phyloP scores from a whole-genome alignment of 2,888 invertebrate species.

The Limnephilus auricula region DNA sequence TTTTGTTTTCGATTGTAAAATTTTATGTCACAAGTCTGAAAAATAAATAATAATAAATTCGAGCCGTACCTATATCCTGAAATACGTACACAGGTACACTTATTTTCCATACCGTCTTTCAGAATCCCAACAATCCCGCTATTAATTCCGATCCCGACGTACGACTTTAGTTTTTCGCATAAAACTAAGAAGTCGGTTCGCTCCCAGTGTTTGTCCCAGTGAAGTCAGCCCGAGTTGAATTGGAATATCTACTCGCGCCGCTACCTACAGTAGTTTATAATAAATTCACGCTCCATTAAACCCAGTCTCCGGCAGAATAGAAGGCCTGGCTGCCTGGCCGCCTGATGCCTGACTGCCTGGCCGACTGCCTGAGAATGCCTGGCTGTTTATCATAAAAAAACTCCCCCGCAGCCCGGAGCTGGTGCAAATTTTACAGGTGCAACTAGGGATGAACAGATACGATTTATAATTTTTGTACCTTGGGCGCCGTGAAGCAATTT shows the following conservation, averaged over 20 bases:
- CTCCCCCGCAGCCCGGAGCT: neutral
- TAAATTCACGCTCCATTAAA: slow-evolving; percentile 42
- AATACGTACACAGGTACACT: neutral
- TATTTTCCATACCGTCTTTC: neutral
- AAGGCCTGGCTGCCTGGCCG: neutral
- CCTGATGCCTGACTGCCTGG: neutral
- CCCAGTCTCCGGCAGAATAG: slow-evolving; percentile 34
- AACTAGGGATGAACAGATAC: neutral
- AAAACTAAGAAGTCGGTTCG: neutral
- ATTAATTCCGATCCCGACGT: neutral
- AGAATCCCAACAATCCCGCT: neutral
- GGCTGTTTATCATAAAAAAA: slow-evolving; percentile 24
- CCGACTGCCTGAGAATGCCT: neutral
- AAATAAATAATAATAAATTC: neutral
- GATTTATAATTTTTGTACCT: neutral
- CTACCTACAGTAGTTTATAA: slow-evolving; percentile 20
- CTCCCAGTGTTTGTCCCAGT: slow-evolving; percentile 4
- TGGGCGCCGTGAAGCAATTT: no score
- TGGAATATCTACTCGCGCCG: neutral
- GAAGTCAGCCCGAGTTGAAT: slow-evolving; percentile 9
- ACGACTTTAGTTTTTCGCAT: slow-evolving; percentile 7
- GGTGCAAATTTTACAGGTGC: neutral
- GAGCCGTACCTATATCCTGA: neutral
- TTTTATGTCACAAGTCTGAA: neutral
- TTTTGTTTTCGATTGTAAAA: neutral